These are phyloP conservation scores for Petroica traversi DNA, from an alignment of 2,113 vertebrate genomes.

Conservation along the genomic window DNA sequence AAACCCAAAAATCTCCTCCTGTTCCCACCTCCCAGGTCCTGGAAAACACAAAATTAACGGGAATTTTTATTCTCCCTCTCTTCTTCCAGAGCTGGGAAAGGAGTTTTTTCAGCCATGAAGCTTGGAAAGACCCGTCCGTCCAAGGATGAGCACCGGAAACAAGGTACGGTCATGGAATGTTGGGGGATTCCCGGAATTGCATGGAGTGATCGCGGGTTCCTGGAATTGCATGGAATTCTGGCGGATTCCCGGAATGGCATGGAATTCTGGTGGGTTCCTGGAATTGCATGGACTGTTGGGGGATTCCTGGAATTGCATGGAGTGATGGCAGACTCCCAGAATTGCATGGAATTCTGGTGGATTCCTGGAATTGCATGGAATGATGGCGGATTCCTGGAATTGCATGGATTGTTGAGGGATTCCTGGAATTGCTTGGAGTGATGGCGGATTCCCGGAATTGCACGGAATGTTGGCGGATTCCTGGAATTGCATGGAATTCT, in stretches of 20 bases:
- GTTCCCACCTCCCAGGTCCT: rapidly evolving
- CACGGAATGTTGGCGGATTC: rapidly evolving
- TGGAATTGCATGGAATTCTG: rapidly evolving
- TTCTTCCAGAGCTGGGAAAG: slow-evolving; percentile 82
- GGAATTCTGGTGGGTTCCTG: background rate
- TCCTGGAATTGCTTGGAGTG: background rate
- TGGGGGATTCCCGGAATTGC: no score
- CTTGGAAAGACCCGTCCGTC: slow-evolving; percentile 82
- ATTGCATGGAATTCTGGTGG: rapidly evolving
- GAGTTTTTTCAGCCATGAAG: slow-evolving; percentile 91
- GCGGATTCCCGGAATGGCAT: background rate
- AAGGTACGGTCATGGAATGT: slow-evolving; percentile 54
- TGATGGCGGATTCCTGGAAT: no score
- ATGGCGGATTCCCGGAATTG: background rate
- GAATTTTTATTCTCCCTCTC: background rate
- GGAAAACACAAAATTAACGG: background rate
- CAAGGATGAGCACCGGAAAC: slow-evolving; percentile 82
- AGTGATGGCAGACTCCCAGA: rapidly evolving
- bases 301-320: background rate
- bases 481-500: rapidly evolving
- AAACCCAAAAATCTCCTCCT: no score
- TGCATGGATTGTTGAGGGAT: rapidly evolving
- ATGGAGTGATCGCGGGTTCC: rapidly evolving
- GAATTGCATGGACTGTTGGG: rapidly evolving
- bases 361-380: background rate